Conservation (phyloP, 2,113 vertebrate species). For the Chrysochloris asiatica region DNA sequence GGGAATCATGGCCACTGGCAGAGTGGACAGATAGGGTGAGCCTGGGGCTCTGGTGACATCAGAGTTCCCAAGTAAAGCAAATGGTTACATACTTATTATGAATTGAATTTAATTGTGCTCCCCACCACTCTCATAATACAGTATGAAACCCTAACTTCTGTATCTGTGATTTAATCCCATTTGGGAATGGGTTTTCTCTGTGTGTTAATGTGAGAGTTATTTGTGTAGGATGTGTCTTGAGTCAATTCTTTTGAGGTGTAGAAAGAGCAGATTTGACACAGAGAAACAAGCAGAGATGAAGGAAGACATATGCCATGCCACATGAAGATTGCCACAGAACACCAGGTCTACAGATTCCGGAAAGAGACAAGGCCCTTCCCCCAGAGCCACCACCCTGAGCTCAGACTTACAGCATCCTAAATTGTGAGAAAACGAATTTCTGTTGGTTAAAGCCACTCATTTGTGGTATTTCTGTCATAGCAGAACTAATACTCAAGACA, state of each 20-base stretch:
- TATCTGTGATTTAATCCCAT: background rate
- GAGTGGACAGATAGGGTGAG: background rate
- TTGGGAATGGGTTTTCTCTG: background rate
- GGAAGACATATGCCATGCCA: background rate
- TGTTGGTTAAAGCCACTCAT: background rate
- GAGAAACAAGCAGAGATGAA: background rate
- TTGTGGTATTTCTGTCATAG: background rate
- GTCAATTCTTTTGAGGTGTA: background rate
- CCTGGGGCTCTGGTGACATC: background rate
- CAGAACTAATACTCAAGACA: background rate
- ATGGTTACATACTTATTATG: background rate
- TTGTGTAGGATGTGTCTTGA: background rate
- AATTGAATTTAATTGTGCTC: background rate
- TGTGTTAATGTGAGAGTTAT: no score
- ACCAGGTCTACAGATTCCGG: background rate
- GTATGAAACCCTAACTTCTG: background rate
- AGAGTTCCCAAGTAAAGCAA: background rate
- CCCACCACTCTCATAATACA: background rate
- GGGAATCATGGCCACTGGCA: accelerated
- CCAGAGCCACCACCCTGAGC: no score
- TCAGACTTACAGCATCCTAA: background rate
- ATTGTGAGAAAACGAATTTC: background rate
- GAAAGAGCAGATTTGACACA: background rate
- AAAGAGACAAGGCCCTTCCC: background rate
- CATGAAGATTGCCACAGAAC: background rate